Evolutionary conservation across 2,888 invertebrate species (phyloP).

Genomic region (Aporophyla lueneburgensis): DNA sequence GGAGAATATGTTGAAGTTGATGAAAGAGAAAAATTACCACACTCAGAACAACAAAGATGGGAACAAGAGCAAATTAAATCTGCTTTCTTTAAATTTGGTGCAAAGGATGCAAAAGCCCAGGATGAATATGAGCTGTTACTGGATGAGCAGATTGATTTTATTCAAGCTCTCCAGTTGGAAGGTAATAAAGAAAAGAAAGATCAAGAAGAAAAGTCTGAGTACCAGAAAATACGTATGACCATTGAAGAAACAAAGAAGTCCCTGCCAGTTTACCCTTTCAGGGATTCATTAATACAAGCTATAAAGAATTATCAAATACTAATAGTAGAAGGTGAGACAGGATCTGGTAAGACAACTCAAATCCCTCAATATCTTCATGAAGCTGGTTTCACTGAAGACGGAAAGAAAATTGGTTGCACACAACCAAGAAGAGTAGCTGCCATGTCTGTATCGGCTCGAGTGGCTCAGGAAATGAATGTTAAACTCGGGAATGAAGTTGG

Average conservation of each 20-base stretch:
- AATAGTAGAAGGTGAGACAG: constrained; percentile 99
- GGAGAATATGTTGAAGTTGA: constrained; percentile 96
- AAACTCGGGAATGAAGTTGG: constrained; percentile 98
- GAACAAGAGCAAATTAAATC: constrained; percentile 99
- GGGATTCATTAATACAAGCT: constrained; percentile 96
- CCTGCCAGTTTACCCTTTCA: constrained; percentile 98
- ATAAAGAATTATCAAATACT: constrained; percentile 97
- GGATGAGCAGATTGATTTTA: constrained; percentile 99
- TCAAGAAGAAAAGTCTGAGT: constrained; percentile 92
- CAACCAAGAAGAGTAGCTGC: constrained; percentile 99
- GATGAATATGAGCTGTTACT: constrained; percentile 98
- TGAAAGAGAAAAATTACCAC: constrained; percentile 95
- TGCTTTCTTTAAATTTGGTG: constrained; percentile 98
- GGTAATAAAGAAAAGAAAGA: constrained; percentile 92
- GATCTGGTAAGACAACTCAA: constrained; percentile 99
- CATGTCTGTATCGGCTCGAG: constrained; percentile 99
- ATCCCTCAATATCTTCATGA: constrained; percentile 99
- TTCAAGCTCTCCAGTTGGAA: constrained; percentile 96
- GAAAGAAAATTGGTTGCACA: constrained; percentile 98
- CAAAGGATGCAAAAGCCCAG: constrained; percentile 94
- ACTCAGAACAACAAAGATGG: constrained; percentile 98
- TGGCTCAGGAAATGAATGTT: constrained; percentile 99
- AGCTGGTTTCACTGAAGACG: constrained; percentile 96
- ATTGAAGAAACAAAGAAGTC: constrained; percentile 98
- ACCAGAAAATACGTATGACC: constrained; percentile 93